Base-by-base conservation (phyloP, 2,797 vertebrate genomes). In the Discoglossus pictus region DNA sequence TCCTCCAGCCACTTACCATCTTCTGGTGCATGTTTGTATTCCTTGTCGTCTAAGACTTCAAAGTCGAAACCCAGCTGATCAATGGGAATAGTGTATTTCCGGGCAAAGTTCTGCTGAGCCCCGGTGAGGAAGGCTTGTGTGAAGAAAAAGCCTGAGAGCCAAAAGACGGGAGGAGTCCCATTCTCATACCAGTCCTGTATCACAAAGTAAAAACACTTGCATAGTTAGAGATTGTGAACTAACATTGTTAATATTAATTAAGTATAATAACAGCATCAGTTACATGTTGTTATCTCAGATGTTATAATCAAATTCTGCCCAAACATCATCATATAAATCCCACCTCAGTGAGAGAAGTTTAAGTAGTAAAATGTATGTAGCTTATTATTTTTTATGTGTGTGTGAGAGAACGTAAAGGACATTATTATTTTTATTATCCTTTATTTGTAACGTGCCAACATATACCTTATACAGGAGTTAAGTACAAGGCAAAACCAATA, bases 121-220 rank as follows among this genome's bases (percentile, higher is more conserved):
- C 91, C 92, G 0, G 93, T 97, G 78, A 97, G 82, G 78, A 96
- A 97, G 1, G 93, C 94, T 85, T 96, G 93, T 1, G 93, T 94
- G 86, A 96, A 97, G 90, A 96, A 96, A 83, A 97, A 94, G 13
- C 92, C 93, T 0, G 93, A 96, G 7, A 96, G 77, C 93, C 94
- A 96, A 80, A 94, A 96, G 2, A 91, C 85, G 0, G 92, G 83
- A 1, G 93, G 93, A 1, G 81, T 85, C 11, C 91, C 91, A 0
- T 84, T 56, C n/a, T 93, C 89, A 1, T 89, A 92, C 93, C 95
- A 96, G 21, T 83, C 83, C 94, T 95, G 66, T 9, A 74, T 39
- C 44, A 48, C 18, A 61, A 10, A 67, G 44, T 65, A 54, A 3
- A 1, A 56, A 10, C n/a, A n/a, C n/a, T n/a, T n/a, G 4, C 2